Evolutionary conservation across 2,888 invertebrate genomes (phyloP).

Genomic region (Toxonevra muliebris): DNA sequence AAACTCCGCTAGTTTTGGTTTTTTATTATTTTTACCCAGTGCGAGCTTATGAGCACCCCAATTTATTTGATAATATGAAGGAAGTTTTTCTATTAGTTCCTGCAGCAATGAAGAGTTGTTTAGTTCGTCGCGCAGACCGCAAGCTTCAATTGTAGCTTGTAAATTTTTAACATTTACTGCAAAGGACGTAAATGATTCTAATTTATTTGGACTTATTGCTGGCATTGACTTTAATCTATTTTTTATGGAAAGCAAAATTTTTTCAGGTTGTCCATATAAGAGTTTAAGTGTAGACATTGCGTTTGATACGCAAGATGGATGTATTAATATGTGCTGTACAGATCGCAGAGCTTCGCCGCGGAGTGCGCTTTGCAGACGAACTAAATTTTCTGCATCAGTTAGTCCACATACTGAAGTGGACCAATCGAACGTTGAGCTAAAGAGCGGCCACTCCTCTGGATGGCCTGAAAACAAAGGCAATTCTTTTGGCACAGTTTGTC

Average conservation of each 20-base stretch:
- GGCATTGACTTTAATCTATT: slow-evolving; percentile 33
- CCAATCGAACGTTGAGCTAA: slow-evolving; percentile 33
- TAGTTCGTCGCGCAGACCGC: slow-evolving; percentile 29
- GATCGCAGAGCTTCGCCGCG: slow-evolving; percentile 24
- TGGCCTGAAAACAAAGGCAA: too few relatives aligned
- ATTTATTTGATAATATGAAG: slow-evolving; percentile 32
- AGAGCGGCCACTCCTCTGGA: slow-evolving; percentile 30
- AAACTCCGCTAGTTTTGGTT: slow-evolving; percentile 29
- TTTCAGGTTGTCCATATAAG: slow-evolving; percentile 35
- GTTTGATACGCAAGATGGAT: slow-evolving; percentile 29
- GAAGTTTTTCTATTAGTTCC: slow-evolving; percentile 33
- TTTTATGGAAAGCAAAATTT: slow-evolving; percentile 32
- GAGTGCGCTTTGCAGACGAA: slow-evolving; percentile 32
- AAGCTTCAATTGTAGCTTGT: slow-evolving; percentile 31
- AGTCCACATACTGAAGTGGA: slow-evolving; percentile 32
- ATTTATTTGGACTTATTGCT: slow-evolving; percentile 30
- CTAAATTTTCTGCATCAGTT: too few relatives aligned
- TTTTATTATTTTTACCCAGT: slow-evolving; percentile 26
- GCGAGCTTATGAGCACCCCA: slow-evolving; percentile 31
- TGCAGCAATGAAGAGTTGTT: slow-evolving; percentile 37
- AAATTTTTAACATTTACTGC: slow-evolving; percentile 27
- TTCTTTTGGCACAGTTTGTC: too few relatives aligned
- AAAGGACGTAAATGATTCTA: slow-evolving; percentile 34
- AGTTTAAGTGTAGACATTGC: slow-evolving; percentile 32
- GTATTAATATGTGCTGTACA: slow-evolving; percentile 24